A percentile compares a stretch with the other conserved stretches of the same genome.
phyloP scores from a whole-genome alignment of 2,888 invertebrate species.

The Laothoe populi region DNA sequence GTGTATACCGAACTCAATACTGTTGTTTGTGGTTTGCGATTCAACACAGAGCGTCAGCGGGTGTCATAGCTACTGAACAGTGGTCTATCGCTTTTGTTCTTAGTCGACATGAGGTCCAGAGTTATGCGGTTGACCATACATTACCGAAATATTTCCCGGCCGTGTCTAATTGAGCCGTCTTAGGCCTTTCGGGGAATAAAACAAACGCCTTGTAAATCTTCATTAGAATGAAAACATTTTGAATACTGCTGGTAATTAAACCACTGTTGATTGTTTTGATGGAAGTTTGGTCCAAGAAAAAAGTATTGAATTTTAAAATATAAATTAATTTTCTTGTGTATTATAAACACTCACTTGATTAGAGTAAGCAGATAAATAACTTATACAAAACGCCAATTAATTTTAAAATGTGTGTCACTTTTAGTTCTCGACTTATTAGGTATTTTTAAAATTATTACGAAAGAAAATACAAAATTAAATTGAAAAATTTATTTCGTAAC shows the following conservation, averaged over 20 bases:
- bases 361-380: too few relatives aligned
- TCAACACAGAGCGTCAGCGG: conserved; percentile 58
- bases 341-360: too few relatives aligned
- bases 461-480: neutral
- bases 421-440: too few relatives aligned
- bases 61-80: conserved; percentile 68
- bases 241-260: neutral
- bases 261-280: neutral
- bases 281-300: too few relatives aligned
- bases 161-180: conserved; percentile 56
- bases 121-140: conserved; percentile 66
- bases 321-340: too few relatives aligned
- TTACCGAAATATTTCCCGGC: conserved; percentile 52
- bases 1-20: conserved; percentile 45
- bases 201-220: conserved; percentile 16
- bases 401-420: too few relatives aligned
- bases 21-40: conserved; percentile 78
- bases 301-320: too few relatives aligned
- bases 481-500: neutral
- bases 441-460: neutral
- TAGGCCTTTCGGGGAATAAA: conserved; percentile 15
- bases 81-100: conserved; percentile 69
- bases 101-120: conserved; percentile 70
- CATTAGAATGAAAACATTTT: conserved; percentile 5
- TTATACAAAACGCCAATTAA: too few relatives aligned